Conservation (phyloP, 1,140 invertebrate species). For the Brachionus calyciflorus region DNA sequence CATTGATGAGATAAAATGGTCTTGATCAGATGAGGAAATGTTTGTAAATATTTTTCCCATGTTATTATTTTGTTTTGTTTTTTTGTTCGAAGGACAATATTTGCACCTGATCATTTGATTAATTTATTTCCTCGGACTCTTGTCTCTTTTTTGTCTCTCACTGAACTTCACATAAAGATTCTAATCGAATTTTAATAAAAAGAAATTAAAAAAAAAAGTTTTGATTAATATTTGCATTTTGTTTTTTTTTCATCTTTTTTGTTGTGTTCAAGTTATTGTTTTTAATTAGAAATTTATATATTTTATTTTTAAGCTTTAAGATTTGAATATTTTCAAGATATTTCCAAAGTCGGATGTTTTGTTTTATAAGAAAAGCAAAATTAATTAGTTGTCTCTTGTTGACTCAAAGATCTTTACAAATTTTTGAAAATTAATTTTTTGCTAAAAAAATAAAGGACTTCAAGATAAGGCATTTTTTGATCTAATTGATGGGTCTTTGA, state of each 20-base stretch:
- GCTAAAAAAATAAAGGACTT: too few species aligned
- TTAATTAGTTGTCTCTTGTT: too few species aligned
- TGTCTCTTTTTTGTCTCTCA: constrained; percentile 6
- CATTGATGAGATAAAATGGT: constrained; percentile 10
- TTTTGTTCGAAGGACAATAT: constrained; percentile 11
- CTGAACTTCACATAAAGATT: constrained; percentile 28
- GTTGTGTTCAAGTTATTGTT: too few species aligned
- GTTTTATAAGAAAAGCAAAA: too few species aligned
- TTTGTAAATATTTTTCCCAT: constrained; percentile 42
- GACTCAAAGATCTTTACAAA: too few species aligned
- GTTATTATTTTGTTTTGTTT: background rate
- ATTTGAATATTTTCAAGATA: too few species aligned
- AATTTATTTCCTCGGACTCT: constrained; percentile 1
- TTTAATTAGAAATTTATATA: too few species aligned
- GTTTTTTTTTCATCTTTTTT: background rate
- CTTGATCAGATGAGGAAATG: constrained; percentile 22
- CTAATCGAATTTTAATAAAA: constrained; percentile 36
- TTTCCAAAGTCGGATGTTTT: too few species aligned
- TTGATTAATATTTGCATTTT: constrained; percentile 36
- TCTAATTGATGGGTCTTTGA: too few species aligned
- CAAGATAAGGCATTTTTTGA: too few species aligned
- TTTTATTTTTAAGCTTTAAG: too few species aligned
- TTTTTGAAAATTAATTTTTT: too few species aligned
- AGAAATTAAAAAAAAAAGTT: background rate
- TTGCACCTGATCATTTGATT: constrained; percentile 35